Evolutionary conservation across 30 jellyfish, hydroid and myxozoan species (phyloP).

Genomic region (Turritopsis rubra): DNA sequence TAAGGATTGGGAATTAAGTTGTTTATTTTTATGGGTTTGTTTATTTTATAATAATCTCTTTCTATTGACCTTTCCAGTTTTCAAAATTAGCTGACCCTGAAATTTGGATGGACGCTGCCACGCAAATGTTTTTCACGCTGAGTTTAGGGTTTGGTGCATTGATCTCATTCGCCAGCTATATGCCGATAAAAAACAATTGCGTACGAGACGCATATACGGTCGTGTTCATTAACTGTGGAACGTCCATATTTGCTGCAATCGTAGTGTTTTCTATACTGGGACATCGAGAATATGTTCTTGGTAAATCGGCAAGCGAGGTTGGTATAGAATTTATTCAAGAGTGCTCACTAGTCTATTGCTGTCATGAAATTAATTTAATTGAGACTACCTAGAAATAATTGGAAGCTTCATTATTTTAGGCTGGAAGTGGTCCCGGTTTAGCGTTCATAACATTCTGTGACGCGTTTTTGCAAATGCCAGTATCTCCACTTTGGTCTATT

Average conservation of each 20-base stretch:
- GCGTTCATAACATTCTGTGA: conserved; percentile 91
- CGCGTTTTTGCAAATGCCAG: conserved; percentile 66
- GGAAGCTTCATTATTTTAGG: conserved; percentile 25
- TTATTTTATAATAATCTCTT: no score
- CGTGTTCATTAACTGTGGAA: conserved; percentile 86
- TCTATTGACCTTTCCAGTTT: conserved; percentile 43
- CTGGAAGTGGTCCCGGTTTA: conserved; percentile 90
- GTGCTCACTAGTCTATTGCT: neutral
- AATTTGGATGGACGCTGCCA: conserved; percentile 98
- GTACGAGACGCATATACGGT: conserved; percentile 86
- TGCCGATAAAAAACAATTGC: conserved; percentile 89
- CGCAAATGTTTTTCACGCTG: conserved; percentile 92
- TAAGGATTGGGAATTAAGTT: neutral
- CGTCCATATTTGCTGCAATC: conserved; percentile 89
- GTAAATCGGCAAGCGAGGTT: conserved; percentile 47
- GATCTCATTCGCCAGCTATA: conserved; percentile 89
- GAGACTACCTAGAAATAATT: neutral
- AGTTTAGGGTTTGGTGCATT: conserved; percentile 93
- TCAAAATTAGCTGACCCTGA: conserved; percentile 51
- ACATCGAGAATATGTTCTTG: conserved; percentile 52
- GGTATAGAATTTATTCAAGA: neutral
- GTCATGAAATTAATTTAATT: neutral
- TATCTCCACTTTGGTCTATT: conserved; percentile 75
- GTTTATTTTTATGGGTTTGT: neutral
- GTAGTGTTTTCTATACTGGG: conserved; percentile 96